These are phyloP conservation scores for Enhydra lutris DNA, from an alignment of 2,113 vertebrate genomes.

Conservation along the genomic window DNA sequence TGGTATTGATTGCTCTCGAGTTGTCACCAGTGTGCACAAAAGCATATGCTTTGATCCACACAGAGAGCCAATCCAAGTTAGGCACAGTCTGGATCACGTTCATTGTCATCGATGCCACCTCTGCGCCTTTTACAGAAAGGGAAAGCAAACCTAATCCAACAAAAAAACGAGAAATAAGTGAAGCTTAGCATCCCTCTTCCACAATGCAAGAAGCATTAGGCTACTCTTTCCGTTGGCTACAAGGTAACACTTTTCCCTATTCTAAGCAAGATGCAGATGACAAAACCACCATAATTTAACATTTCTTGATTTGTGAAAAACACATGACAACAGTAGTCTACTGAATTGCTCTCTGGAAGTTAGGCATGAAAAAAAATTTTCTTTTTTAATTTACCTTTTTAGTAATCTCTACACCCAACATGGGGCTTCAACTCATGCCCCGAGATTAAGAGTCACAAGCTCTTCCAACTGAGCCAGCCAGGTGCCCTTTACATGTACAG, in stretches of 20 bases:
- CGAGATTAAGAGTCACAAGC: neutral
- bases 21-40: conserved; percentile 97
- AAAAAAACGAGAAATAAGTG: neutral
- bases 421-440: neutral
- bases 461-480: neutral
- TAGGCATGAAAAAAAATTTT: neutral
- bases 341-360: neutral
- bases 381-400: neutral
- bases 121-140: conserved; percentile 97
- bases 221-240: neutral
- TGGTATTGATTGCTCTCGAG: conserved; percentile 96
- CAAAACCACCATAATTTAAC: neutral
- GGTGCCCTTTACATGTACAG: neutral
- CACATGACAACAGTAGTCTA: neutral
- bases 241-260: neutral
- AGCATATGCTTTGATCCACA: conserved; percentile 98
- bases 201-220: neutral
- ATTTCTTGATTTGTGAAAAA: neutral
- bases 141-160: conserved; percentile 91
- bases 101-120: conserved; percentile 98
- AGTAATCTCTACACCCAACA: neutral
- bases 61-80: conserved; percentile 97
- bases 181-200: neutral
- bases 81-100: conserved; percentile 97
- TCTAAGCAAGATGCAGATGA: neutral